phyloP scores from a whole-genome alignment of 2,113 vertebrate species.

The Hydrolagus affinis region DNA sequence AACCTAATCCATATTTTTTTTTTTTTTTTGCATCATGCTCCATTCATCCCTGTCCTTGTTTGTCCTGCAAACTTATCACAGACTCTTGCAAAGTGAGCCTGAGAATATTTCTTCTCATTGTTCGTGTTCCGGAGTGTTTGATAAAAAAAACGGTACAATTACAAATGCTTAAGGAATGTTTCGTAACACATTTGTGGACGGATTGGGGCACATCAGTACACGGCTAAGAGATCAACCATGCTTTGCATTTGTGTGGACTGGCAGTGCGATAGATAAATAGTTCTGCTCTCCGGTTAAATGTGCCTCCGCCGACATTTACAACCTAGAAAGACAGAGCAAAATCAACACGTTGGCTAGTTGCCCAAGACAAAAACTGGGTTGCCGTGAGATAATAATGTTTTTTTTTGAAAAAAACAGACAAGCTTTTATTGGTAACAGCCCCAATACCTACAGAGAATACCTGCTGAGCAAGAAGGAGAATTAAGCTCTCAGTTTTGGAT shows the following conservation, averaged over 20 bases:
- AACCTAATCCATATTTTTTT: too few relatives aligned
- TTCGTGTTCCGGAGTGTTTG: not conserved
- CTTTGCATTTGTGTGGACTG: not conserved
- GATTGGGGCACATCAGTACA: not conserved
- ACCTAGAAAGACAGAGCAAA: not conserved
- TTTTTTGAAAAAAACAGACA: not conserved
- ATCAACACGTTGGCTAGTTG: not conserved
- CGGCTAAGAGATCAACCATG: not conserved
- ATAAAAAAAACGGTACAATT: not conserved
- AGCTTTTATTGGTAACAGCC: not conserved
- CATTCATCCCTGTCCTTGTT: too few relatives aligned
- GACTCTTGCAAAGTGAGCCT: not conserved
- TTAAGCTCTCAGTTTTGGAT: not conserved
- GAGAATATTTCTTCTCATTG: not conserved
- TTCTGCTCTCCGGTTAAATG: not conserved
- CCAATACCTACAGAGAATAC: not conserved
- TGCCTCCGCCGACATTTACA: not conserved
- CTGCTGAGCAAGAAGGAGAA: too few relatives aligned
- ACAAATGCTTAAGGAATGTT: not conserved
- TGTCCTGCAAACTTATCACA: not conserved
- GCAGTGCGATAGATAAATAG: too few relatives aligned
- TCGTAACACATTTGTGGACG: not conserved
- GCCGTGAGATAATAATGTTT: not conserved
- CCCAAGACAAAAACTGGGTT: not conserved
- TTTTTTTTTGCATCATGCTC: too few relatives aligned